Evolutionary conservation across 37 sponge, comb jelly and placozoan species (phyloP).

Genomic region (Dysidea cf. avara): DNA sequence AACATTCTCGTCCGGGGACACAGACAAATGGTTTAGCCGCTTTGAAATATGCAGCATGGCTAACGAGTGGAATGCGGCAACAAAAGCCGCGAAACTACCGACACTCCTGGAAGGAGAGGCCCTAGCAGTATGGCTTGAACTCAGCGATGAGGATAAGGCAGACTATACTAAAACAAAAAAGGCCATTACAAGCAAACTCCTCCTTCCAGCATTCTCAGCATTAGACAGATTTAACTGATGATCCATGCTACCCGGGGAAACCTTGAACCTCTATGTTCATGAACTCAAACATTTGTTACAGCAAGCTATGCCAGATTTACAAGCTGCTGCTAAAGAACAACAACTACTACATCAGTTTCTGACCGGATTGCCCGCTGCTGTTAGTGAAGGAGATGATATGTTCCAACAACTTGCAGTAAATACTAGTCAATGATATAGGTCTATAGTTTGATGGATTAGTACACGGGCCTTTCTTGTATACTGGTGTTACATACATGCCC

Average conservation of each 20-base stretch:
- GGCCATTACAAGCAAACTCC: not conserved
- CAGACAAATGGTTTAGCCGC: not conserved
- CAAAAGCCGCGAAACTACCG: not conserved
- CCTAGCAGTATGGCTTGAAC: not conserved
- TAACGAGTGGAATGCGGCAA: not conserved
- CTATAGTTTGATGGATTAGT: too few species aligned
- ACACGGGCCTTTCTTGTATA: too few species aligned
- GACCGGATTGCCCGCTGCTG: not conserved
- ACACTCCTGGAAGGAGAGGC: conserved; percentile 7
- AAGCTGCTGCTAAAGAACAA: not conserved
- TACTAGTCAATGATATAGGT: too few species aligned
- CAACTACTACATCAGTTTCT: conserved; percentile 2
- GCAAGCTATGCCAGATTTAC: not conserved
- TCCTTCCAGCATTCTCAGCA: not conserved
- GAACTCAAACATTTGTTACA: not conserved
- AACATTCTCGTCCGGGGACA: not conserved
- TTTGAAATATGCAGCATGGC: conserved; percentile 1
- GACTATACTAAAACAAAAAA: not conserved
- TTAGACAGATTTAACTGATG: not conserved
- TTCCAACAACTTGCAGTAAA: too few species aligned
- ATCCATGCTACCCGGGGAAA: not conserved
- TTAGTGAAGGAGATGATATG: too few species aligned
- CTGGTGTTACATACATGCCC: too few species aligned
- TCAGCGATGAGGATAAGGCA: not conserved
- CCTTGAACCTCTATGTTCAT: not conserved